phyloP scores from a whole-genome alignment of 2,797 vertebrate species.

The Trachops cirrhosus region DNA sequence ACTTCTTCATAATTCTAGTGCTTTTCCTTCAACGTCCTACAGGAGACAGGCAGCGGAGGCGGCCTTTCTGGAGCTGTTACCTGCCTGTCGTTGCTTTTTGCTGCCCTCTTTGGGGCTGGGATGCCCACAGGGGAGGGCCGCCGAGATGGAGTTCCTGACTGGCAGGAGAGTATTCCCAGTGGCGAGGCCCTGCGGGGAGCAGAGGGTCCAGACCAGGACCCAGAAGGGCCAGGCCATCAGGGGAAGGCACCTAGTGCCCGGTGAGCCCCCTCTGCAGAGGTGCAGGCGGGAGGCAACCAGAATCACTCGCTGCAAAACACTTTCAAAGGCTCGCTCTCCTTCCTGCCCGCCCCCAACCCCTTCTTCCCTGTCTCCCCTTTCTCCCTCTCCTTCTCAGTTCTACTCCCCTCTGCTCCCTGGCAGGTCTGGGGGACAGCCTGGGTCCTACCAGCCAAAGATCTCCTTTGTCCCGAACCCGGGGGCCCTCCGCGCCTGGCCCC shows the following conservation, averaged over 20 bases:
- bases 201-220: background rate
- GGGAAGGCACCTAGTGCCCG: rapidly evolving
- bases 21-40: background rate
- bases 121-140: background rate
- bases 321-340: background rate
- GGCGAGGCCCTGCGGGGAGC: rapidly evolving
- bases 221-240: background rate
- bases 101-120: background rate
- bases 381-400: background rate
- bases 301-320: background rate
- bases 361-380: background rate
- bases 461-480: background rate
- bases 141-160: background rate
- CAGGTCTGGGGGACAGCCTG: background rate
- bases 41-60: no score
- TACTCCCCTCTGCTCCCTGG: background rate
- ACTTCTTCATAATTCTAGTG: background rate
- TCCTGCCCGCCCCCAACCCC: no score
- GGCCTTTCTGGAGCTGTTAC: background rate
- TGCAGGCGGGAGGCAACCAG: rapidly evolving
- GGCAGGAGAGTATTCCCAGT: background rate
- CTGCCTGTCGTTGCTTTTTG: background rate
- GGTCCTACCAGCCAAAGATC: background rate
- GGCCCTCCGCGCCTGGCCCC: background rate
- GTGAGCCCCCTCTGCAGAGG: background rate